Conservation (phyloP, 2,888 invertebrate species). For the Amblyjoppa proteus region DNA sequence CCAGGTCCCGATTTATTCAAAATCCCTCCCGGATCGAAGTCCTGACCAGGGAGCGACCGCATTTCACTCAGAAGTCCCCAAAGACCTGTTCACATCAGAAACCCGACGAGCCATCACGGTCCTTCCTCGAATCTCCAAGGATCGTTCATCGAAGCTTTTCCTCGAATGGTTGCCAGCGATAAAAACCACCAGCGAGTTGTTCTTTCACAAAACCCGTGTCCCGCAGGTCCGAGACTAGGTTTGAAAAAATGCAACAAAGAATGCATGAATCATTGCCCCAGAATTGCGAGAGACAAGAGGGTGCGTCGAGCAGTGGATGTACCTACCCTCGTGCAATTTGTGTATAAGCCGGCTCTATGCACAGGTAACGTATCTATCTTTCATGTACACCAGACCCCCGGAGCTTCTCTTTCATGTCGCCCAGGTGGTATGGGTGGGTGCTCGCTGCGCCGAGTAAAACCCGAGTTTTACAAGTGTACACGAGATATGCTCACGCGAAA, state of each 20-base stretch:
- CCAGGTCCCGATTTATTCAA: too few species aligned
- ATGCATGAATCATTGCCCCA: conserved; percentile 40
- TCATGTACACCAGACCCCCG: not conserved
- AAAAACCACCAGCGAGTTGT: not conserved
- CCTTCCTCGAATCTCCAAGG: not conserved
- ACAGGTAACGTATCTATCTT: conserved; percentile 9
- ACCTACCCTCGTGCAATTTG: not conserved
- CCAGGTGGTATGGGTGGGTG: not conserved
- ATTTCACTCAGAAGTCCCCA: not conserved
- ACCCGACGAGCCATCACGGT: not conserved
- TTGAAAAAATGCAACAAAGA: conserved; percentile 7
- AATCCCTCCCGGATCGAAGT: not conserved
- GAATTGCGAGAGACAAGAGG: conserved; percentile 33
- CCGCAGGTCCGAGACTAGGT: not conserved
- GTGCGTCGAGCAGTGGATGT: not conserved
- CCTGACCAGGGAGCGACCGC: not conserved
- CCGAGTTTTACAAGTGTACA: conserved; percentile 15
- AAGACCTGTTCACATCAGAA: not conserved
- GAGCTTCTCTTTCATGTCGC: conserved; percentile 49
- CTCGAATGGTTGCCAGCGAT: not conserved
- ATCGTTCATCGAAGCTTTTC: not conserved
- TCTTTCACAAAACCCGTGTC: not conserved
- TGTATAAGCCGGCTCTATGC: not conserved
- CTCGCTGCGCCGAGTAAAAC: conserved; percentile 3
- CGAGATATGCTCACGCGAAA: conserved; percentile 28